These are phyloP conservation scores for Otolemur crassicaudatus DNA, from an alignment of 2,797 vertebrate species.

Conservation along the genomic window DNA sequence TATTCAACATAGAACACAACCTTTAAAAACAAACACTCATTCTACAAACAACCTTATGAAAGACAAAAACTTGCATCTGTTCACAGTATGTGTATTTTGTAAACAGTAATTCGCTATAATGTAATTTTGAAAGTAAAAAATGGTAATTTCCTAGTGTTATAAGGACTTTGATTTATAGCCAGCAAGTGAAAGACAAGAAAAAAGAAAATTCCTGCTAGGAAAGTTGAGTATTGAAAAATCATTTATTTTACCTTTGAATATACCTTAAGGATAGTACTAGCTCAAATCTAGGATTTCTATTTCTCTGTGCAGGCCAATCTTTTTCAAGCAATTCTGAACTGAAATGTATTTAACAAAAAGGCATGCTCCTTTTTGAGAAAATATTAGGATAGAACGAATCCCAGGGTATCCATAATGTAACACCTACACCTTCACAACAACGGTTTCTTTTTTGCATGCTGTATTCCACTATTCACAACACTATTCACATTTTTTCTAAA, in stretches of 20 bases:
- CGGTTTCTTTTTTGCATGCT: background rate
- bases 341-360: constrained; percentile 21
- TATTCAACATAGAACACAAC: constrained; percentile 81
- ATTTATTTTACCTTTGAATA: constrained; percentile 24
- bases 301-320: constrained; percentile 10
- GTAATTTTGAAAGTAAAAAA: constrained; percentile 67
- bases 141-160: constrained; percentile 62
- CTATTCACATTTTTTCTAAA: constrained; percentile 14
- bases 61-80: constrained; percentile 85
- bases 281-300: background rate
- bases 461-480: background rate
- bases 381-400: background rate
- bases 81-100: constrained; percentile 88
- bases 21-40: constrained; percentile 83
- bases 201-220: background rate
- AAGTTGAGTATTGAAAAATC: background rate
- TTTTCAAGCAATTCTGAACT: background rate
- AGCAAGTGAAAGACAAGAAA: constrained; percentile 55
- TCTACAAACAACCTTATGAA: constrained; percentile 87
- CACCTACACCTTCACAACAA: background rate
- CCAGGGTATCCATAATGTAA: too few relatives aligned
- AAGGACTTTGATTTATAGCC: constrained; percentile 29
- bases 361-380: constrained; percentile 1
- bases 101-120: constrained; percentile 86
- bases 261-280: background rate